Conservation (phyloP, 2,797 vertebrate species). For the Dermochelys coriacea region DNA sequence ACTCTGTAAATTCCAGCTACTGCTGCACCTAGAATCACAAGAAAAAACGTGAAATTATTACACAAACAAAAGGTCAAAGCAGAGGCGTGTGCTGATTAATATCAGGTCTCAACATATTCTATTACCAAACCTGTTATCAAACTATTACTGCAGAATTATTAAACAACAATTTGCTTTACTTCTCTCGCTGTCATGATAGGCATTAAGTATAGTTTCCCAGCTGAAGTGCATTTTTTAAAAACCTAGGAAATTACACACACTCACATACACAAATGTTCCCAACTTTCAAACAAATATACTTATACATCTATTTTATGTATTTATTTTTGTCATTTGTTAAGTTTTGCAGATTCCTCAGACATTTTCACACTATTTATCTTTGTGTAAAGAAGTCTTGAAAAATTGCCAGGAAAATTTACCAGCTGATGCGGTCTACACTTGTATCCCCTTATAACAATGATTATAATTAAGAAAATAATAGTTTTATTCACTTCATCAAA, state of each 20-base stretch:
- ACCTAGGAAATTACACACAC: not conserved
- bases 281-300: not conserved
- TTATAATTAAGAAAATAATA: not conserved
- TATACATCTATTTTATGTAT: not conserved
- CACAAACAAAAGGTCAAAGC: not conserved
- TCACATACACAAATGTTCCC: not conserved
- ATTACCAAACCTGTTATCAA: not conserved
- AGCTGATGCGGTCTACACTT: not conserved
- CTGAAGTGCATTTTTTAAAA: not conserved
- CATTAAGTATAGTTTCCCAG: not conserved
- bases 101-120: not conserved
- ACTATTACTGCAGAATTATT: not conserved
- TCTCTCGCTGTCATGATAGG: not conserved
- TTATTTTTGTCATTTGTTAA: not conserved
- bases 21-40: conserved; percentile 87
- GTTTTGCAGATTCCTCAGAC: not conserved
- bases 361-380: not conserved
- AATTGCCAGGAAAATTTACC: not conserved
- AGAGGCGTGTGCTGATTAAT: not conserved
- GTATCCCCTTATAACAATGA: not conserved
- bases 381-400: not conserved
- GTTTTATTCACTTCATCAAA: not conserved
- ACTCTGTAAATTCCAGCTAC: conserved; percentile 98
- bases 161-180: not conserved
- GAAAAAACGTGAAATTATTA: not conserved